These are phyloP conservation scores for Psittacula echo DNA, from an alignment of 2,797 vertebrate genomes.

Conservation along the genomic window DNA sequence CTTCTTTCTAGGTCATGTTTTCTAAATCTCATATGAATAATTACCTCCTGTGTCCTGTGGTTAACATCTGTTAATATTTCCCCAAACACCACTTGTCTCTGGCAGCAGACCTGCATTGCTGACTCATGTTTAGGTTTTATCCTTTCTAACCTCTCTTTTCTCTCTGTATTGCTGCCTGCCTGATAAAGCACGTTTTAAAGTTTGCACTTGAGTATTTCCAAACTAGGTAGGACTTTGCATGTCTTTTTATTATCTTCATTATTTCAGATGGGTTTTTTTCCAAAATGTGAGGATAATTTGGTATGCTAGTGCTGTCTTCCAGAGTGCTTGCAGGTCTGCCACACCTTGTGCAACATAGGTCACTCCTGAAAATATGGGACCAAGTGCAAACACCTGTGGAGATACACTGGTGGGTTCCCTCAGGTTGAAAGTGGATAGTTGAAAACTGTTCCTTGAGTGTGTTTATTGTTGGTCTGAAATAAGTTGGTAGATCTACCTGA, in stretches of 20 bases:
- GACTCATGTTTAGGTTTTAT: slow-evolving; percentile 14
- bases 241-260: background rate
- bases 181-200: accelerated
- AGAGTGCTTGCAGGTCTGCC: background rate
- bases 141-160: background rate
- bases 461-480: background rate
- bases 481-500: background rate
- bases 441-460: background rate
- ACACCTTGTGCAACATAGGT: accelerated
- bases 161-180: background rate
- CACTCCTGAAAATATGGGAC: background rate
- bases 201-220: background rate
- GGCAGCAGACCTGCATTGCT: slow-evolving; percentile 1
- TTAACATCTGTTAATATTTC: slow-evolving; percentile 50
- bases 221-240: background rate
- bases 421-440: accelerated
- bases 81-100: background rate
- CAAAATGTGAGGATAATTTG: background rate
- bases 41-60: slow-evolving; percentile 40
- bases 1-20: slow-evolving; percentile 28
- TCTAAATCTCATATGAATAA: slow-evolving; percentile 4
- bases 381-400: background rate
- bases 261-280: background rate
- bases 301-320: background rate
- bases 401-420: background rate